Evolutionary conservation across 2,797 vertebrate genomes (phyloP), one percentile per base, ranked within the genome.

Genomic region (Amazonetta brasiliensis): DNA sequence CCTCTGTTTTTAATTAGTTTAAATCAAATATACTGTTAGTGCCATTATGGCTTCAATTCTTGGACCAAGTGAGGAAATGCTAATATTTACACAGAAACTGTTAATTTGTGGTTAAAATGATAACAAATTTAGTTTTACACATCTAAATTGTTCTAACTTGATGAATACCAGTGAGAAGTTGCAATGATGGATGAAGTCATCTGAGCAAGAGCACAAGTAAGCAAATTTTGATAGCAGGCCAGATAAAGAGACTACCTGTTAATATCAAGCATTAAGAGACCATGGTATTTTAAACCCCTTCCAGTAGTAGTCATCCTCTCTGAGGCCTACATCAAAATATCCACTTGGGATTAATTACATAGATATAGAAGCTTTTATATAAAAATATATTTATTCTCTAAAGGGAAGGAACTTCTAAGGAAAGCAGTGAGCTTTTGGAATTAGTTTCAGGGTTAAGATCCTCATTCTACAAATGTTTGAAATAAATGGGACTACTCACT

Each of bases 1-100:
- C 91, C 97, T 97, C 97, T 98, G 98, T 74, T 98, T 98, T 98
- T 98, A 98, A 98, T 98, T 98, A 98, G 97, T 97, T 96, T 94
- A 95, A 98, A 98, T 98, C 97, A 97, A 97, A 97, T 94, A 96
- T 59, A 84, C 77, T 33, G 60, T 91, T 96, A 94, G 92, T 95
- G 85, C 97, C 91, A 73, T 97, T 97, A 97, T 58, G 91, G 96
- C 92, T 95, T 93, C 90, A 96, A 76, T 85, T 87, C 96, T 92
- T 95, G 93, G 73, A 75, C 76, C 89, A 90, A 96, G 96, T 81
- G 94, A 98, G 96, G 97, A 98, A 98, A 97, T 94, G 84, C 96
- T 97, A 98, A 98, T 98, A 98, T 98, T 98, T 98, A 97, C 94
- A 92, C 69, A 97, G 97, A 97, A 97, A 96, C 96, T 96, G 97